A percentile compares a stretch with the other conserved stretches of the same genome.
These are phyloP conservation scores for Oncorhynchus tshawytscha DNA, from an alignment of 2,113 vertebrate species.

Conservation along the genomic window DNA sequence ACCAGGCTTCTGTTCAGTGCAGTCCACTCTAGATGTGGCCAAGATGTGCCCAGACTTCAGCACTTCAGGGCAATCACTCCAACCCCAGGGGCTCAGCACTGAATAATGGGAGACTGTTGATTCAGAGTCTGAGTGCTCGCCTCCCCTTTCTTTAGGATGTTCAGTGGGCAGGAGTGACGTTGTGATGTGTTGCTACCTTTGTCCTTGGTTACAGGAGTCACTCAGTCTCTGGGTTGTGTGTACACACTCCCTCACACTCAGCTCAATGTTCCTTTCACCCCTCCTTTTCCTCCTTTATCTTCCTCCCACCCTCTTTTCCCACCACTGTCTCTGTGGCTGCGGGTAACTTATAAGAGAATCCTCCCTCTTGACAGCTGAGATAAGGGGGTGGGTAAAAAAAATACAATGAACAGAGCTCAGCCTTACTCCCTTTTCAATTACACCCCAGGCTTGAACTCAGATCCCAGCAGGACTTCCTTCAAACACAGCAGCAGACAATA, in stretches of 20 bases:
- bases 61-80: constrained; percentile 31
- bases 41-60: constrained; percentile 32
- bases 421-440: constrained; percentile 26
- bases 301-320: constrained; percentile 57
- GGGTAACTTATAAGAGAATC: constrained; percentile 58
- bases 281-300: constrained; percentile 45
- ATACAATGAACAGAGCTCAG: constrained; percentile 39
- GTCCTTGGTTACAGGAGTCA: constrained; percentile 81
- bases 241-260: constrained; percentile 58
- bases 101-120: constrained; percentile 6
- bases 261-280: constrained; percentile 66
- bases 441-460: constrained; percentile 14
- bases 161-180: constrained; percentile 55
- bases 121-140: neutral
- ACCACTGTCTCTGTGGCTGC: constrained; percentile 11
- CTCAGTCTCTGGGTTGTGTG: constrained; percentile 56
- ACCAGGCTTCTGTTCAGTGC: constrained; percentile 17
- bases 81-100: constrained; percentile 29
- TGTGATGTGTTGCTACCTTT: constrained; percentile 69
- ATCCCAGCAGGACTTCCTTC: constrained; percentile 18
- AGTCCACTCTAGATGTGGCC: constrained; percentile 18
- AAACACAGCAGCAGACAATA: neutral
- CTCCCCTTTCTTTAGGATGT: constrained; percentile 51
- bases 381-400: constrained; percentile 43
- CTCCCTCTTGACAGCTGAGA: constrained; percentile 58